phyloP scores from a whole-genome alignment of 2,888 invertebrate species.

The Sinotaia quadrata region DNA sequence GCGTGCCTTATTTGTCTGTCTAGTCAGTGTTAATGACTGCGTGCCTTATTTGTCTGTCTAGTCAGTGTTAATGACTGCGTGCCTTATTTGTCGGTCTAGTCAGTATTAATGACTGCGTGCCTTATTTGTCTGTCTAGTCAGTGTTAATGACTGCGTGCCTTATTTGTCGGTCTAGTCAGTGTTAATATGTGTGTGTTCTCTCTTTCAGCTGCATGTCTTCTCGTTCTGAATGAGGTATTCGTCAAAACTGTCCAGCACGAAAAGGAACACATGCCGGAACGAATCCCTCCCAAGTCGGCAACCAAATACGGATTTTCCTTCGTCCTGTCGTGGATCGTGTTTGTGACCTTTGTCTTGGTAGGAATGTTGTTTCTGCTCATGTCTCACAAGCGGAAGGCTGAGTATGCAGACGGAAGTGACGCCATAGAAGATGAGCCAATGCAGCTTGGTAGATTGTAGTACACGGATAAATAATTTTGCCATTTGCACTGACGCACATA shows the following conservation, averaged over 20 bases:
- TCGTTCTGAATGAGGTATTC: constrained; percentile 87
- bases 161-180: no score
- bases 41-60: no score
- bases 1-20: no score
- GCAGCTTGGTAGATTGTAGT: constrained; percentile 77
- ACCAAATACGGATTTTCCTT: constrained; percentile 79
- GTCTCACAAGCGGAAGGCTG: constrained; percentile 88
- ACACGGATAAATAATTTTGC: no score
- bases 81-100: no score
- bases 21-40: no score
- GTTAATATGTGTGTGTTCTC: background rate
- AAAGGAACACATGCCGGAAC: constrained; percentile 77
- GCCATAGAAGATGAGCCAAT: constrained; percentile 90
- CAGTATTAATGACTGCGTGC: no score
- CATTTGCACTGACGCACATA: no score
- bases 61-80: no score
- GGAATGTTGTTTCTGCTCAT: constrained; percentile 84
- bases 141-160: no score
- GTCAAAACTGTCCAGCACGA: constrained; percentile 83
- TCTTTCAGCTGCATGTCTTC: constrained; percentile 80
- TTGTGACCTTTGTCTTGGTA: constrained; percentile 80
- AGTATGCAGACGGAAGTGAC: constrained; percentile 86
- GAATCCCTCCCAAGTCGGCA: constrained; percentile 77
- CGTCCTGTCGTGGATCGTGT: constrained; percentile 81
- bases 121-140: no score